These are phyloP conservation scores for Cettia cetti DNA, from an alignment of 2,113 vertebrate species.

Conservation along the genomic window DNA sequence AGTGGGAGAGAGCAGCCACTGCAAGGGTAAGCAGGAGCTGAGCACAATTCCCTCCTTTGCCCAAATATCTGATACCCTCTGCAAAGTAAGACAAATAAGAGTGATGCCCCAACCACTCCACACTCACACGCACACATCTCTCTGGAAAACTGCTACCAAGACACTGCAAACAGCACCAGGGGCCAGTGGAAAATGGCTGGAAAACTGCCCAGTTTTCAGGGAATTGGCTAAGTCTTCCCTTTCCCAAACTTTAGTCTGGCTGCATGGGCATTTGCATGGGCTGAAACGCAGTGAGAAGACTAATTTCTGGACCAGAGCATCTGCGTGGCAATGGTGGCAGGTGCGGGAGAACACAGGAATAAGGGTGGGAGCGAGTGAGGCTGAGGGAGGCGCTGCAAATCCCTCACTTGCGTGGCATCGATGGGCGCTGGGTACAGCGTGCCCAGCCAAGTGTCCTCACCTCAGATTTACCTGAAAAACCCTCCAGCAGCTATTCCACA, in stretches of 20 bases:
- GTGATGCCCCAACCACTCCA: background rate
- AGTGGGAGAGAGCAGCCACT: background rate
- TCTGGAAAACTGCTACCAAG: background rate
- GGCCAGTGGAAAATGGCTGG: background rate
- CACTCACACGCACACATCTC: background rate
- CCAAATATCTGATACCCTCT: background rate
- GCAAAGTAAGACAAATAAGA: background rate
- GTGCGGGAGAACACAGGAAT: fast-evolving
- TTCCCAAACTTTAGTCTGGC: background rate
- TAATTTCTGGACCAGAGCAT: background rate
- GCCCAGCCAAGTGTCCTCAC: fast-evolving
- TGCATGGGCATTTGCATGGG: background rate
- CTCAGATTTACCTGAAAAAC: background rate
- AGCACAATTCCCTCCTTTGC: background rate
- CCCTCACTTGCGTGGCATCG: fast-evolving
- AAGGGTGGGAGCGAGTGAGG: fast-evolving
- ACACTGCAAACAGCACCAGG: background rate
- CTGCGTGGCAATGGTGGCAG: fast-evolving
- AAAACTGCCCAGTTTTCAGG: background rate
- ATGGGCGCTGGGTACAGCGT: fast-evolving
- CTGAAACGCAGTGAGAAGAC: background rate
- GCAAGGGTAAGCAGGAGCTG: fast-evolving
- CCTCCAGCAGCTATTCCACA: fast-evolving
- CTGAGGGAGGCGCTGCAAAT: fast-evolving
- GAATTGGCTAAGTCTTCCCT: background rate